Evolutionary conservation across 2,888 invertebrate species (phyloP).

Genomic region (Malthinus flaveolus): DNA sequence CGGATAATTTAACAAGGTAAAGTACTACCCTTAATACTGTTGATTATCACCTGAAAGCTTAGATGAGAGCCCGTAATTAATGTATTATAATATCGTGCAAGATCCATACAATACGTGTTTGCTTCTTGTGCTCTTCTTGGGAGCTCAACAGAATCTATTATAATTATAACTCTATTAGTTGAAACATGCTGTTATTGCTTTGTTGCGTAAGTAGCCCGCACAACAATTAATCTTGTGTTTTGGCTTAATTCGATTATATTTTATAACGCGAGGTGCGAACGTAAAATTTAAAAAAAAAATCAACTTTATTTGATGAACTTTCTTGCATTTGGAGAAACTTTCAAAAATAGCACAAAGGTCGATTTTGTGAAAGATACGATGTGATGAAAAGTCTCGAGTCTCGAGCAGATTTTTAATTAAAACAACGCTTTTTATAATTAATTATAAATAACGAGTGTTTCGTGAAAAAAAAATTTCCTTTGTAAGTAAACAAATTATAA

Average conservation of each 20-base stretch:
- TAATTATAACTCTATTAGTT: constrained; percentile 22
- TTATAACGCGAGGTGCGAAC: background rate
- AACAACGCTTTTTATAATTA: too few species aligned
- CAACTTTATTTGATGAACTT: too few species aligned
- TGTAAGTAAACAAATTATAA: too few species aligned
- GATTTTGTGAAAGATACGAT: too few species aligned
- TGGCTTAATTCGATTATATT: background rate
- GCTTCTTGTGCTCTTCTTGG: constrained; percentile 32
- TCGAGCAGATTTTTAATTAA: too few species aligned
- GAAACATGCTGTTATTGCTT: constrained; percentile 10
- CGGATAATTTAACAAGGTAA: constrained; percentile 32
- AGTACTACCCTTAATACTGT: constrained; percentile 36
- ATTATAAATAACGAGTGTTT: too few species aligned
- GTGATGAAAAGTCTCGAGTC: too few species aligned
- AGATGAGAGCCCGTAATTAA: constrained; percentile 48
- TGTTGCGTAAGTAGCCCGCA: constrained; percentile 5
- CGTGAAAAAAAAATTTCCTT: too few species aligned
- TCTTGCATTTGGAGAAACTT: too few species aligned
- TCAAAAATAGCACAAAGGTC: too few species aligned
- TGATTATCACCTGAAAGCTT: constrained; percentile 47
- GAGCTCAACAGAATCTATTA: constrained; percentile 28
- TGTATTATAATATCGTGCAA: constrained; percentile 44
- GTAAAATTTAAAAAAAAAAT: background rate
- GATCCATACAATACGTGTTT: constrained; percentile 41
- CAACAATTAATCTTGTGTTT: constrained; percentile 4